Evolutionary conservation across 2,888 invertebrate genomes (phyloP), one percentile per base, ranked within the genome.

Genomic region (Notodonta dromedarius): DNA sequence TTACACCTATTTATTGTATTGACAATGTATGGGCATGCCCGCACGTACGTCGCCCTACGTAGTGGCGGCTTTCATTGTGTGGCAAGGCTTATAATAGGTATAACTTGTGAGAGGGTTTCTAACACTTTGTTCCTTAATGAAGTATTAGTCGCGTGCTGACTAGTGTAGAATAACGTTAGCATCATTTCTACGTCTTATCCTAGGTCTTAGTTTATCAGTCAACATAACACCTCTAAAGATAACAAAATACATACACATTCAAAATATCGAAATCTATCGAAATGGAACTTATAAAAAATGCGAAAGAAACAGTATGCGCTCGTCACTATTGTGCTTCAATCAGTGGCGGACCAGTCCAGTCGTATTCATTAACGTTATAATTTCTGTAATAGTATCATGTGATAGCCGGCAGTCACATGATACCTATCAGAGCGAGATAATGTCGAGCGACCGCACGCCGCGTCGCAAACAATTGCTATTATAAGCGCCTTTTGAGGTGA

Each of bases 321-420:
- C 52, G 6, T 52, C 52, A 52, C 52, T 52, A 52, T 24, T 24
- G 11, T 24, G 51, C 6, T 16, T 32, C 52, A 52, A 52, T 52
- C 52, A 35, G 13, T 5, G 32, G 52, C 52, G 12, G 13, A 11
- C 51, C 14, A 12, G 51, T 35, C 35, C 32, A 32, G 5, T 32
- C 52, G 52, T 9, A 35, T 57, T 57, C 53, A 64, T 64, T 59
- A 59, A 44, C 16, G 16, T 48, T 4, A 53, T 61, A 61, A 57
- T 61, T 53, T 56, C 35, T 12, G 59, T 58, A 48, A 52, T 35
- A 16, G 24, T 16, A 58, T 64, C 64, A 61, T 64, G 64, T 61
- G 61, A 64, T 53, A 40, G 42, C n/a, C 35, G 32, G 14, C 32
- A n/a, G 48, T 63, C 63, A 63, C 63, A 60, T 63, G 60, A 63